Base-by-base conservation (phyloP, 2,888 invertebrate genomes). In the Chrysolina americana region DNA sequence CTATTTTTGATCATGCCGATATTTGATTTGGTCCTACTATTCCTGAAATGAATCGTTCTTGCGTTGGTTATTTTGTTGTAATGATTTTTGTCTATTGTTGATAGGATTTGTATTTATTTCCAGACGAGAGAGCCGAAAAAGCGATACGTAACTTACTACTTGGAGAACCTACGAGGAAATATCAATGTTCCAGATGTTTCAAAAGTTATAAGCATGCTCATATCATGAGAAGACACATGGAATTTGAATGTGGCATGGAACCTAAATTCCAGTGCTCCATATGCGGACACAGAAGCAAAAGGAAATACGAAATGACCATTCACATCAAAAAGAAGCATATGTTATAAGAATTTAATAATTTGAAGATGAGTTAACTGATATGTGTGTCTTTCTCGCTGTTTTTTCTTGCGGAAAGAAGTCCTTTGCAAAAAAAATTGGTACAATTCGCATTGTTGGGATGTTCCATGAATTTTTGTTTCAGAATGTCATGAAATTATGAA, bases 181-280 rank as follows among this genome's bases (percentile, higher is more conserved):
- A 72, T 41, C 85, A 89, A 44, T 92, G 92, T 81, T 89, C 89
- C 0, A 88, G 88, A n/a, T 92, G 92, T 82, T 87, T 88, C 59
- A 91, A 91, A 81, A 86, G 86, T 56, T 92, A 92, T 83, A 90
- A 90, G 62, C 90, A 91, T 86, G 89, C 91, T 76, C 89, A 91
- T 80, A 91, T 91, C 81, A 87, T 92, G 80, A 89, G 89, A 74
- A 89, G 91, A 15, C 92, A 92, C 81, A 82, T 91, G 79, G 89
- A 89, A 73, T 89, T 90, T 79, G 92, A 92, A 80, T 92, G 92
- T 80, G 91, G 92, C 59, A 89, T 90, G 75, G 89, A 88, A 78
- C 91, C 92, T 0, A 89, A 89, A 63, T 90, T 91, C 80, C 87
- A 87, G 73, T 92, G 92, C 78, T 87, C 88, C 0, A 88, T 90